A percentile compares a stretch with the other conserved stretches of the same genome.
Evolutionary conservation across 2,113 vertebrate species (phyloP).

Genomic region (Asarcornis scutulata): DNA sequence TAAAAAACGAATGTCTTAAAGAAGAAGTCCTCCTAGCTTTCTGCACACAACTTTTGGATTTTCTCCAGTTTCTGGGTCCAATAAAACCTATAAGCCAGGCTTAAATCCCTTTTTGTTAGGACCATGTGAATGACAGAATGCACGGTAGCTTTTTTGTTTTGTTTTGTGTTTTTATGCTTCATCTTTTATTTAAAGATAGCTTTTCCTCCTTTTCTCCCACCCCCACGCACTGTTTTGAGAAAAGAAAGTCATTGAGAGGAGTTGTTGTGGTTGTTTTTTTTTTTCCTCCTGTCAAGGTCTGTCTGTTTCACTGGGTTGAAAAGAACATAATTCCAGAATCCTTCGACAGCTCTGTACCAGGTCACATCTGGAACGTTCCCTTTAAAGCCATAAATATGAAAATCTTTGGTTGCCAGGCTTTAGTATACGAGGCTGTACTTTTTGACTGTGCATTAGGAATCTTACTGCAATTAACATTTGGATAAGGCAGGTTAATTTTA

Average conservation of each 20-base stretch:
- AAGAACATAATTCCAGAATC: neutral
- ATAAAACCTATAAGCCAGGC: accelerated
- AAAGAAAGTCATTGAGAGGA: neutral
- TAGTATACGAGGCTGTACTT: neutral
- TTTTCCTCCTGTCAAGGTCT: neutral
- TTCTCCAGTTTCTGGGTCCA: neutral
- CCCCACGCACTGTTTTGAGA: neutral
- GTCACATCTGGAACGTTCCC: neutral
- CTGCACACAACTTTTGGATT: neutral
- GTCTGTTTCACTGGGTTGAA: neutral
- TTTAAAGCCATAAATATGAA: neutral
- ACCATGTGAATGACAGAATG: neutral
- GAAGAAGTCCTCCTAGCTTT: neutral
- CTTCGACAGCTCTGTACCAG: neutral
- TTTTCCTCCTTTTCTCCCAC: neutral
- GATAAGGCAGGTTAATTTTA: neutral
- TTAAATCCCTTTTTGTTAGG: neutral
- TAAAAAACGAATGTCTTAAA: neutral
- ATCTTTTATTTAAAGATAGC: neutral
- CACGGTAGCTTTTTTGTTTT: neutral
- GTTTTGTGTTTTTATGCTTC: neutral
- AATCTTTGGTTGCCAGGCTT: neutral
- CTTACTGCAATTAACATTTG: neutral
- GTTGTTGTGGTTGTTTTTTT: neutral
- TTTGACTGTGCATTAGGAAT: neutral